These are phyloP conservation scores for Trachops cirrhosus DNA, from an alignment of 2,797 vertebrate species.

Conservation along the genomic window DNA sequence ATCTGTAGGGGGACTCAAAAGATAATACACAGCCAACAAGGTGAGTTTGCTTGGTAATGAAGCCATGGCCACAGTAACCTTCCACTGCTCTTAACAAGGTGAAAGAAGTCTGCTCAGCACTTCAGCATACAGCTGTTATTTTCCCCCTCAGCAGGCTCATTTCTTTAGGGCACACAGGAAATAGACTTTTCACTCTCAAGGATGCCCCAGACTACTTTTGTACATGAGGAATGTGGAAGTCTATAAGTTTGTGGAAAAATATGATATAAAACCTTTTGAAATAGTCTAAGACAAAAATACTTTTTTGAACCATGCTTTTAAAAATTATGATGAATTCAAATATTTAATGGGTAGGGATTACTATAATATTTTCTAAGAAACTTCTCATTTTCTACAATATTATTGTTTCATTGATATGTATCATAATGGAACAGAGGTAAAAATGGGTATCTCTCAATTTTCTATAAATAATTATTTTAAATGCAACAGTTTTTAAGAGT, in stretches of 20 bases:
- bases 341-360: neutral
- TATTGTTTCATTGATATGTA: neutral
- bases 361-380: neutral
- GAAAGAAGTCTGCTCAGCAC: slow-evolving; percentile 22
- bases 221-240: neutral
- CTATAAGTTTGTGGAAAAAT: neutral
- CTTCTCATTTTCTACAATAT: neutral
- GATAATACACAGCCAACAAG: slow-evolving; percentile 34
- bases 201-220: neutral
- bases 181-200: slow-evolving; percentile 23
- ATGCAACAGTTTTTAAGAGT: neutral
- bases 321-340: neutral
- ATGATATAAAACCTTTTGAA: neutral
- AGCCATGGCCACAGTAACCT: slow-evolving; percentile 18
- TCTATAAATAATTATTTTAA: neutral
- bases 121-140: neutral
- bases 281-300: neutral
- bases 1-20: neutral
- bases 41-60: slow-evolving; percentile 20
- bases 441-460: neutral
- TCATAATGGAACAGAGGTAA: neutral
- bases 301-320: neutral
- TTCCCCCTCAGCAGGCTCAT: neutral
- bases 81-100: slow-evolving; percentile 48
- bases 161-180: slow-evolving; percentile 31